phyloP scores from a whole-genome alignment of 2,113 vertebrate species.

The Gasterosteus aculeatus region DNA sequence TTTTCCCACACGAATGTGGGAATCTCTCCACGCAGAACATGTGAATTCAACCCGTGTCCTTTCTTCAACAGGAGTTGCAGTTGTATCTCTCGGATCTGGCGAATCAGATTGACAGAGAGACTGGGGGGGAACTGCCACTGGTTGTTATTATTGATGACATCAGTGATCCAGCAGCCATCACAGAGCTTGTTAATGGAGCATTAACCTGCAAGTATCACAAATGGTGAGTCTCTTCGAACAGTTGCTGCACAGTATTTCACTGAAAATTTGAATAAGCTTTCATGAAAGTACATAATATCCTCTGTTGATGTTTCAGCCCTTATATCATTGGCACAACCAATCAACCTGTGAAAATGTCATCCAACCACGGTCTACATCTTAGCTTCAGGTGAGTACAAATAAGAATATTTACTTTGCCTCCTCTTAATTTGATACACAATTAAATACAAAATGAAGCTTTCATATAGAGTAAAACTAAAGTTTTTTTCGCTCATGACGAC shows the following conservation, averaged over 20 bases:
- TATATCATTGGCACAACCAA: constrained; percentile 97
- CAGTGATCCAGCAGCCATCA: constrained; percentile 87
- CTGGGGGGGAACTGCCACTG: constrained; percentile 86
- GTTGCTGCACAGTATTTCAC: background rate
- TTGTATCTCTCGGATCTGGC: constrained; percentile 94
- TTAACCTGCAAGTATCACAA: constrained; percentile 99
- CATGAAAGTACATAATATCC: background rate
- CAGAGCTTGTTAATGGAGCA: constrained; percentile 92
- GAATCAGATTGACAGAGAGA: constrained; percentile 94
- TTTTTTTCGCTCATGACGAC: background rate
- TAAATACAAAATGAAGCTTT: background rate
- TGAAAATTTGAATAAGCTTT: background rate
- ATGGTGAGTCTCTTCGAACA: constrained; percentile 83
- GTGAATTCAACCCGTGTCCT: background rate
- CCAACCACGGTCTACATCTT: constrained; percentile 93
- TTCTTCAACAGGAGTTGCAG: constrained; percentile 88
- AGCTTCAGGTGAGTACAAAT: constrained; percentile 89
- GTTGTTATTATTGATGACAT: constrained; percentile 94
- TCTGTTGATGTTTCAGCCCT: constrained; percentile 81
- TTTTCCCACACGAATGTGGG: background rate
- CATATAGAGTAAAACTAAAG: background rate
- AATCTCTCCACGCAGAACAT: background rate
- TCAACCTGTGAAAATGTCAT: constrained; percentile 93
- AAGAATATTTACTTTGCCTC: background rate
- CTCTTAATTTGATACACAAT: background rate